Evolutionary conservation across 2,113 vertebrate species (phyloP), one percentile per base, ranked within the genome.

Genomic region (Ictalurus furcatus): DNA sequence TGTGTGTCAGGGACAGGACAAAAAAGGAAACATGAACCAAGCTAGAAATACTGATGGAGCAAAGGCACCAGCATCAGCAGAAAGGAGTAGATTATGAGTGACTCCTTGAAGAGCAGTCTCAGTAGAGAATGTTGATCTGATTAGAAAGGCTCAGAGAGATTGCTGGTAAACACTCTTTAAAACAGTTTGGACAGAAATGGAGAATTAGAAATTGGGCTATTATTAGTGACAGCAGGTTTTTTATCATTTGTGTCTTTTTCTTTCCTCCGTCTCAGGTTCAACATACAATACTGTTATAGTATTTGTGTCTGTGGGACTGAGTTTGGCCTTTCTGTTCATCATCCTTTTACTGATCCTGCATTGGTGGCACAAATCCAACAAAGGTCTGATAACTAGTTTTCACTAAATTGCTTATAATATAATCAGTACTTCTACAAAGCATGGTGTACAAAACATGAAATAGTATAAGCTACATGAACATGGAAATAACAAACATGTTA

Each of bases 381-480:
- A 90, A 65, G 87, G 93, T 93, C 80, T 90, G 87, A 19, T 52
- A 13, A 34, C 23, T 34, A 13, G 0, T 44, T 81, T 81, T 81
- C 17, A 78, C 13, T 6, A 48, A 28, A 25, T 78, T 52, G 30
- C 17, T 52, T 78, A 28, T 52, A 52, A 12, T 52, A 78, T 78
- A 78, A 78, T 78, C 17, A 48, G 9, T n/a, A 73, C 17, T 25
- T 34, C 34, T 34, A 34, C 34, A 34, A 34, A 80, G 48, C 48
- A 9, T 14, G 37, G 34, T 84, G 2, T 40, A 40, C 28, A 84
- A 9, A 59, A 6, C 30, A 37, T 82, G 34, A 34, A 9, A 19
- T 82, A 0, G 2, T 82, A 30, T 58, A 58, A 12, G 1, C 30
- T 81, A 34, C 14, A 81, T 14, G 30, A 30, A 56, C 28, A 80